Percentiles rank a stretch among this genome's conserved stretches.
Conservation (phyloP, 2,113 vertebrate genomes). For the Mesembrinibis cayennensis region DNA sequence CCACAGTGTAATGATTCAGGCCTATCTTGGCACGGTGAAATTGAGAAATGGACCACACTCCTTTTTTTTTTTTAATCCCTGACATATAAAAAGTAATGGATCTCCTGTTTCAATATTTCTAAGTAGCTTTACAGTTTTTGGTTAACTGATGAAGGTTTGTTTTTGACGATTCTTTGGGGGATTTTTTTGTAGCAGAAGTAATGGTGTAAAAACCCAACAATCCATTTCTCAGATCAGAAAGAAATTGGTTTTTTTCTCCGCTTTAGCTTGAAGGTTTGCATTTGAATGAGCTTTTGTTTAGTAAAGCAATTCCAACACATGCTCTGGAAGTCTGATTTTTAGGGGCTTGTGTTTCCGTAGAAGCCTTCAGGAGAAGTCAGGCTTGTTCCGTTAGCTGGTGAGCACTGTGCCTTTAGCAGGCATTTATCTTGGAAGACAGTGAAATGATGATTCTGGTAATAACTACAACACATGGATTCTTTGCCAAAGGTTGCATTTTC, state of each 20-base stretch:
- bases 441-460: background rate
- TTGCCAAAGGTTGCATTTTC: background rate
- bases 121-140: background rate
- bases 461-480: background rate
- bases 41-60: background rate
- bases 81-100: background rate
- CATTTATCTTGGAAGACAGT: background rate
- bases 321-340: background rate
- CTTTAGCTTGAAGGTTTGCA: background rate
- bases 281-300: background rate
- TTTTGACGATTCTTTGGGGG: background rate
- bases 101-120: background rate
- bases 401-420: background rate
- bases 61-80: background rate
- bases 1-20: slow-evolving; percentile 48
- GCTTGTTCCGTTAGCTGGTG: background rate
- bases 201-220: background rate
- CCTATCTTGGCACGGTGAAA: background rate
- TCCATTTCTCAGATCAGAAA: background rate
- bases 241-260: background rate
- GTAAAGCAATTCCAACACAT: background rate
- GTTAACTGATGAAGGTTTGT: background rate
- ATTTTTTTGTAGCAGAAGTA: background rate
- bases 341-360: background rate
- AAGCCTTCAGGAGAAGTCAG: background rate